phyloP scores from a whole-genome alignment of 1,140 invertebrate species.

The Drosophila elegans region DNA sequence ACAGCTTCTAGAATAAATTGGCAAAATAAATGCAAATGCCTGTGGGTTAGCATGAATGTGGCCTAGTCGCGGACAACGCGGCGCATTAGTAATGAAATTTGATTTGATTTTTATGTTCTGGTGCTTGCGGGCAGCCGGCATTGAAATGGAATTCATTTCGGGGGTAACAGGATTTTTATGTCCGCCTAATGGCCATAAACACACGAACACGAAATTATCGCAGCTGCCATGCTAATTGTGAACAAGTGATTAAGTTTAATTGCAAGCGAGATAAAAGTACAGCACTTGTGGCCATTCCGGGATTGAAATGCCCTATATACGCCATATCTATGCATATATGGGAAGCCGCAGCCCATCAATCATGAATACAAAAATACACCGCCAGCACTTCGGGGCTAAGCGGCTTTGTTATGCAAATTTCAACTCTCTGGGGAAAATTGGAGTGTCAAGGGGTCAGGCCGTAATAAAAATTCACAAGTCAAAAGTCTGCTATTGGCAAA shows the following conservation, averaged over 20 bases:
- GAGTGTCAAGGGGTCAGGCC: constrained; percentile 4
- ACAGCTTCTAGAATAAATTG: constrained; percentile 54
- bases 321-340: constrained; percentile 12
- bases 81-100: constrained; percentile 82
- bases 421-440: constrained; percentile 14
- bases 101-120: constrained; percentile 75
- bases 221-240: constrained; percentile 76
- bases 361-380: constrained; percentile 61
- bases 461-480: constrained; percentile 43
- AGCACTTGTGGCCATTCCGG: constrained; percentile 14
- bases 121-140: constrained; percentile 9
- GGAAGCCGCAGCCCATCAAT: constrained; percentile 33
- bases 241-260: constrained; percentile 78
- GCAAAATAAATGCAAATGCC: constrained; percentile 74
- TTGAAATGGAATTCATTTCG: neutral
- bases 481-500: constrained; percentile 69
- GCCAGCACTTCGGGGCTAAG: constrained; percentile 48
- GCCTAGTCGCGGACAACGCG: constrained; percentile 55
- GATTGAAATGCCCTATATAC: constrained; percentile 9
- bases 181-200: constrained; percentile 68
- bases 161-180: constrained; percentile 39
- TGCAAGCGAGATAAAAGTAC: constrained; percentile 69
- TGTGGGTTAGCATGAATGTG: constrained; percentile 17
- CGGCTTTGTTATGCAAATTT: constrained; percentile 72
- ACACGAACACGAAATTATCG: constrained; percentile 63